phyloP scores from a whole-genome alignment of 2,113 vertebrate genomes.

The Zosterops hypoxanthus region DNA sequence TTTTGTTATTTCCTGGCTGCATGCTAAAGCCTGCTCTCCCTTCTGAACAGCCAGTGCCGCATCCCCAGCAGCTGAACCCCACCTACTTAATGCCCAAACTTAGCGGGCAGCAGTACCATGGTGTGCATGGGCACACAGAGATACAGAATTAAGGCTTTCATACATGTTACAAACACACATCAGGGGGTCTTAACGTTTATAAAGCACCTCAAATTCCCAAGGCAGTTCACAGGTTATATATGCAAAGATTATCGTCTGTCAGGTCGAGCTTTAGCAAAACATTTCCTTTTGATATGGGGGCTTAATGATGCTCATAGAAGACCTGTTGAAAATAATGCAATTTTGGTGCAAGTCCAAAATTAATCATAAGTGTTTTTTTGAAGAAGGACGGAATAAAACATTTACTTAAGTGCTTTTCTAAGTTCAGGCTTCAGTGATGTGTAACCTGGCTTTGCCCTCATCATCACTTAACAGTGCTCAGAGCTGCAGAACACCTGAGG shows the following conservation, averaged over 20 bases:
- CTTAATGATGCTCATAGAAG: not conserved
- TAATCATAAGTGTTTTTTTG: not conserved
- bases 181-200: not conserved
- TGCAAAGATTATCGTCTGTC: not conserved
- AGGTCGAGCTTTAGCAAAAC: not conserved
- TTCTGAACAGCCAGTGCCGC: not conserved
- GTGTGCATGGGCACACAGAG: not conserved
- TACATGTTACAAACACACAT: not conserved
- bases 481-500: not conserved
- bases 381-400: not conserved
- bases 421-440: not conserved
- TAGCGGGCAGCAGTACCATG: not conserved
- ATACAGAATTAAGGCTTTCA: slow-evolving; percentile 17
- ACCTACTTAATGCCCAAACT: not conserved
- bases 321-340: not conserved
- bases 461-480: not conserved
- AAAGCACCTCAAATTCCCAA: slow-evolving; percentile 1
- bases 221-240: not conserved
- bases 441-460: not conserved
- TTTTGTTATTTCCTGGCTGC: not conserved
- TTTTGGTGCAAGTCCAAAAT: not conserved
- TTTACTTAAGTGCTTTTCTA: not conserved
- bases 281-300: not conserved
- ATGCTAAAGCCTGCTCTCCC: not conserved
- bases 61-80: not conserved